phyloP scores from a whole-genome alignment of 2,888 invertebrate genomes.

The Selenia dentaria region DNA sequence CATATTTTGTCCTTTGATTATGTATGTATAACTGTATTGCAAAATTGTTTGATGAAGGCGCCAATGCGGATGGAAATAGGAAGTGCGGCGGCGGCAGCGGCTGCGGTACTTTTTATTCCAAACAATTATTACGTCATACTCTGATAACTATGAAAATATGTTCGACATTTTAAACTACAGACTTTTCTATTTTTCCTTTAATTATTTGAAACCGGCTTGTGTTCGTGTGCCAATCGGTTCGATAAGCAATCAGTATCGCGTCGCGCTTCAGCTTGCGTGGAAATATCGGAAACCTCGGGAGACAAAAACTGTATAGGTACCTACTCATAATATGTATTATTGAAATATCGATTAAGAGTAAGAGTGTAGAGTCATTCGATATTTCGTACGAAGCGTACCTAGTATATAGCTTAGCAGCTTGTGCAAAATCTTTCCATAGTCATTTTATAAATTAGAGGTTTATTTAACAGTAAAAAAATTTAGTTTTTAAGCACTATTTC shows the following conservation, averaged over 20 bases:
- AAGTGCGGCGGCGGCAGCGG: conserved; percentile 31
- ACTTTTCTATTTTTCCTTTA: conserved; percentile 32
- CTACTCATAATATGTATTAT: no score
- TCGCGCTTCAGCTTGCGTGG: conserved; percentile 15
- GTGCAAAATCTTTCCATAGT: no score
- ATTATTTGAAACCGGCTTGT: conserved; percentile 28
- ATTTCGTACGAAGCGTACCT: no score
- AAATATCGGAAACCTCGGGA: conserved; percentile 14
- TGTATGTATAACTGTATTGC: no score
- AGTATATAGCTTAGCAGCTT: no score
- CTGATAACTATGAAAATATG: conserved; percentile 71
- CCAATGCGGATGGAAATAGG: conserved; percentile 57
- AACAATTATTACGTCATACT: conserved; percentile 74
- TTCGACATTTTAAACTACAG: conserved; percentile 35
- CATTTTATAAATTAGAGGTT: no score
- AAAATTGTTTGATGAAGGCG: conserved; percentile 22
- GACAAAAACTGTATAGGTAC: conserved; percentile 11
- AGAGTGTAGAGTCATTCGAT: no score
- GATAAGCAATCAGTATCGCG: conserved; percentile 19
- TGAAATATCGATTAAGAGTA: no score
- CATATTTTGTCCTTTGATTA: no score
- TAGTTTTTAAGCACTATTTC: no score
- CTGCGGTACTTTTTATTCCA: conserved; percentile 50
- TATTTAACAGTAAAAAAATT: no score
- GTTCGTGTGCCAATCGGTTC: conserved; percentile 22